Percentiles rank a stretch among this genome's conserved stretches.
These are phyloP conservation scores for Pristionchus fissidentatus DNA, from an alignment of 2,888 invertebrate genomes.

Conservation along the genomic window DNA sequence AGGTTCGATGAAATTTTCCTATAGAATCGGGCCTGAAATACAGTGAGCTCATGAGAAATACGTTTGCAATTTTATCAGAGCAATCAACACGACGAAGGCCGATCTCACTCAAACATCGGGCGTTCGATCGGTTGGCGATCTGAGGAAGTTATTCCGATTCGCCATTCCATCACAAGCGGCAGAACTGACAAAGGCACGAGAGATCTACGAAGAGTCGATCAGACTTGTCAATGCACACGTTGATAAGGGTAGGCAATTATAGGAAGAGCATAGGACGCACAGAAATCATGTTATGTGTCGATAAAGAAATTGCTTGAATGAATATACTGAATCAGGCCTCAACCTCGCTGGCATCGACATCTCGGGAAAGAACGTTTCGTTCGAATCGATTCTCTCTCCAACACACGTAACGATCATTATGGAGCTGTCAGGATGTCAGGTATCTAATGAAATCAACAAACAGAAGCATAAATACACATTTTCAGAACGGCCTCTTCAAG, in stretches of 20 bases:
- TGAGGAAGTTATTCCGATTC: conserved; percentile 57
- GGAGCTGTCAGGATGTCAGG: conserved; percentile 85
- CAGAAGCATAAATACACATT: neutral
- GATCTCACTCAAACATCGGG: conserved; percentile 5
- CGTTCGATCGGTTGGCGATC: conserved; percentile 46
- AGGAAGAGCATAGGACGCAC: too few species aligned
- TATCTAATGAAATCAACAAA: neutral
- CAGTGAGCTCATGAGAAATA: neutral
- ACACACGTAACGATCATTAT: conserved; percentile 89
- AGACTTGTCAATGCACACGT: conserved; percentile 88
- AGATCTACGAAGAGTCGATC: conserved; percentile 93
- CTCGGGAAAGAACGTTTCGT: conserved; percentile 81
- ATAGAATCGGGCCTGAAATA: too few species aligned
- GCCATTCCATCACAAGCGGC: conserved; percentile 79
- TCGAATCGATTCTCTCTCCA: conserved; percentile 87
- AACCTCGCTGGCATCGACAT: conserved; percentile 63
- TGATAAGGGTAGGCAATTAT: conserved; percentile 76
- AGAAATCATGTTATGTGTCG: conserved; percentile 80
- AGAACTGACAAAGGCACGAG: conserved; percentile 78
- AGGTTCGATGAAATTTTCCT: neutral
- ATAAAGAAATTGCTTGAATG: neutral
- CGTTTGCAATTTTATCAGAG: neutral
- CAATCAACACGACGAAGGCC: conserved; percentile 21
- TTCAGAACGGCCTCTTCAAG: conserved; percentile 56
- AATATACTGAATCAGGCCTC: conserved; percentile 56